These are phyloP conservation scores for Sebastes nivosus DNA, from an alignment of 2,797 vertebrate genomes.

Conservation along the genomic window DNA sequence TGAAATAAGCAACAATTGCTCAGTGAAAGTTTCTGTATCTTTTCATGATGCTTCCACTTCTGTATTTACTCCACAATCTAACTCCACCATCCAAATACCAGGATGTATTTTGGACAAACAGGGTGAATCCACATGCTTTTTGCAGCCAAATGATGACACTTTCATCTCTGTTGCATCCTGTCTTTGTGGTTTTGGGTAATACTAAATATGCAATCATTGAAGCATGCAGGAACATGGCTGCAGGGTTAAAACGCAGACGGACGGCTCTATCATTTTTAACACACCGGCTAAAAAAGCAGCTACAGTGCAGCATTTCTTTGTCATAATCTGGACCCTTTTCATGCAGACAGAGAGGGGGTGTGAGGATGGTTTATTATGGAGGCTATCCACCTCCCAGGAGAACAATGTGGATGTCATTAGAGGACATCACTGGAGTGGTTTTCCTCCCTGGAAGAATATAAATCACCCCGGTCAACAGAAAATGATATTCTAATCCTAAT, in stretches of 20 bases:
- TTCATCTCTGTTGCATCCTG: background rate
- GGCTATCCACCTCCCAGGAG: conserved; percentile 40
- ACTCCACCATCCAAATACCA: background rate
- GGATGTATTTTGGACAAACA: background rate
- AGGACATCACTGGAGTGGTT: conserved; percentile 42
- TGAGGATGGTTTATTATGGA: conserved; percentile 24
- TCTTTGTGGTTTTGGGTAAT: conserved; percentile 24
- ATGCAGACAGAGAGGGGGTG: background rate
- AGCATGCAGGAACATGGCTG: conserved; percentile 22
- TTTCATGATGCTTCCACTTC: background rate
- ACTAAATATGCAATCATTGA: background rate
- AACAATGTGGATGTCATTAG: conserved; percentile 58
- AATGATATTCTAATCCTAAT: conserved; percentile 62
- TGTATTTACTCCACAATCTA: background rate
- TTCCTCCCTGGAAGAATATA: conserved; percentile 44
- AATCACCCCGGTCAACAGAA: conserved; percentile 47
- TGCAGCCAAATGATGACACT: background rate
- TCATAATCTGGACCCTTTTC: background rate
- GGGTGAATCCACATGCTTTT: background rate
- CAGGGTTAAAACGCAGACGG: conserved; percentile 10
- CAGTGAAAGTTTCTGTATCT: background rate
- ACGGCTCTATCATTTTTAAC: conserved; percentile 8
- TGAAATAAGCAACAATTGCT: background rate
- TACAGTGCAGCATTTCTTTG: conserved; percentile 5
- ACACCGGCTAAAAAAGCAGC: background rate